phyloP scores from a whole-genome alignment of 2,113 vertebrate species.

The Mormoops blainvillei region DNA sequence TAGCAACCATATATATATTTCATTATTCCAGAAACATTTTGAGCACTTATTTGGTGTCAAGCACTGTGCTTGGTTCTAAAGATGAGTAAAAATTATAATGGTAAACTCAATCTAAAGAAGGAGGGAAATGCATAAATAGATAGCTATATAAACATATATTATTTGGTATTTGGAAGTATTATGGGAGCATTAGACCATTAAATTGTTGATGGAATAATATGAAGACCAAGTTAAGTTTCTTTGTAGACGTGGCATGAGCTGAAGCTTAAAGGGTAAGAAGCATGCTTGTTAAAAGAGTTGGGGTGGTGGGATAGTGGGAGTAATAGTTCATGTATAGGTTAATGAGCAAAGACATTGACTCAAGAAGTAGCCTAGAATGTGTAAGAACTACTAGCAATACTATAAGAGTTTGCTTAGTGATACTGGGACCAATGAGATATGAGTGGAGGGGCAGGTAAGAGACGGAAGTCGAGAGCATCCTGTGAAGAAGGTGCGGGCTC shows the following conservation, averaged over 20 bases:
- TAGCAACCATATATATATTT: background rate
- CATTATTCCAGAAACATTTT: background rate
- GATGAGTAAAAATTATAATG: background rate
- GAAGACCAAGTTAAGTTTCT: background rate
- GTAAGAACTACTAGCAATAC: background rate
- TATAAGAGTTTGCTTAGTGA: background rate
- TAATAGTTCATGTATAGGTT: background rate
- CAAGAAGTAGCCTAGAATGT: background rate
- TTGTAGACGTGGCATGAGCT: background rate
- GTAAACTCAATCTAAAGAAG: background rate
- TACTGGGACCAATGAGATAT: background rate
- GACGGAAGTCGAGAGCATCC: fast-evolving
- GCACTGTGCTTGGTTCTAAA: background rate
- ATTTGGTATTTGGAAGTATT: background rate
- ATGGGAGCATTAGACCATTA: background rate
- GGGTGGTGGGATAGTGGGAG: fast-evolving
- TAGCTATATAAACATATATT: background rate
- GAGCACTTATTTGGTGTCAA: background rate
- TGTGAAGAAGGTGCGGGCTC: fast-evolving
- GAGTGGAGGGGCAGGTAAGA: background rate
- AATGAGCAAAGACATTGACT: background rate
- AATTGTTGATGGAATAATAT: background rate
- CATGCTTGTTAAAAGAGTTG: background rate
- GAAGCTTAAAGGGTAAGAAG: background rate
- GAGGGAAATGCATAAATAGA: background rate